Base-by-base conservation (phyloP, 2,888 invertebrate species). In the Silvanus unidentatus region DNA sequence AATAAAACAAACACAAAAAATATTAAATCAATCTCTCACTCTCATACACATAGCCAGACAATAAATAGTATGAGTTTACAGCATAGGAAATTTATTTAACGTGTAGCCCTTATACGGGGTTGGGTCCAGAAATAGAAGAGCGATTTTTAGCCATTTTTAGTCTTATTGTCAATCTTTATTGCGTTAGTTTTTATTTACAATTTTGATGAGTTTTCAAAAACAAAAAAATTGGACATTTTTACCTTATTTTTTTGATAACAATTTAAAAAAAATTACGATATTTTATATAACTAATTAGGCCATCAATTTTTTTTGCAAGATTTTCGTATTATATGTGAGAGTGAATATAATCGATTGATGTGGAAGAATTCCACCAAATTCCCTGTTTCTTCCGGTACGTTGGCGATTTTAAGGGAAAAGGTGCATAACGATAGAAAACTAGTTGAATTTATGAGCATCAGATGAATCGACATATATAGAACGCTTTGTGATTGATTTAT, bases 401-500 rank as follows among this genome's bases (percentile, higher is more conserved):
- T 44, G 52, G 52, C 50, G 50, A 54, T 49, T 52, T 50, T 44
- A 49, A 38, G 8, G 12, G 39, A 16, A 39, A 39, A 39, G 39
- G 39, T 39, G 39, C 44, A 52, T 52, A 53, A 52, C 55, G 50
- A 53, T 55, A 51, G 50, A 53, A 54, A 57, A 48, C 49, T 52
- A 50, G 58, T 56, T 57, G 62, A 64, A 66, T 66, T 66, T 65
- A 66, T 65, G 63, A 63, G 59, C 57, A 53, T 55, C 52, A 59
- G 60, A 64, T 64, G 64, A 63, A 61, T 60, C 60, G 58, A 61
- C 61, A 57, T 47, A 22, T 22, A 22, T 22, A 22, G 22, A 22
- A 22, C 50, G 60, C 49, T 58, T 55, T 58, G 54, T 64, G 64
- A 68, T 66, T 68, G 68, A 69, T 68, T 69, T 70, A 69, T 69